These are phyloP conservation scores for Eurystomus glaucurus DNA, from an alignment of 2,797 vertebrate genomes.

Conservation along the genomic window DNA sequence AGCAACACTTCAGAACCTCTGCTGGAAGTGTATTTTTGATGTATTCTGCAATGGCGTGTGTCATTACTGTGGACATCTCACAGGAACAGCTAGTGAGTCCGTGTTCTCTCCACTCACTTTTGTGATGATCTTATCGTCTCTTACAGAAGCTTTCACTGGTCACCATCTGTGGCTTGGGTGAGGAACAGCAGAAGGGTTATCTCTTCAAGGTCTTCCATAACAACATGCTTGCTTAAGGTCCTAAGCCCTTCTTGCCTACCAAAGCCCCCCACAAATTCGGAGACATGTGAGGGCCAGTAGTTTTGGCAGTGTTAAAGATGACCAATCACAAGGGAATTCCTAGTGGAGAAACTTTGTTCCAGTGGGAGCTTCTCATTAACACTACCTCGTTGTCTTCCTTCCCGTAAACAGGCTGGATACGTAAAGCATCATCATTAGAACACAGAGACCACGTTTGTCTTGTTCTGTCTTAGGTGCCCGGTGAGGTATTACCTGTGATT, in stretches of 20 bases:
- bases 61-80: neutral
- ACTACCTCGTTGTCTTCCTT: neutral
- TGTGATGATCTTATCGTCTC: neutral
- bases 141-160: neutral
- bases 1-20: neutral
- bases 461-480: neutral
- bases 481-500: neutral
- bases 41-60: fast-evolving
- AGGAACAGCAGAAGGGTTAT: neutral
- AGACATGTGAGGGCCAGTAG: fast-evolving
- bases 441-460: neutral
- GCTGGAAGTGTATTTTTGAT: neutral
- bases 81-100: neutral
- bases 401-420: neutral
- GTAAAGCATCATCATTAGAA: fast-evolving
- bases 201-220: neutral
- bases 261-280: fast-evolving
- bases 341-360: neutral
- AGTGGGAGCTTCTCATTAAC: neutral
- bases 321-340: neutral
- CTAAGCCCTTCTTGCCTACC: neutral
- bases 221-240: neutral
- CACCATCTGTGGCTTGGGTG: neutral
- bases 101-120: neutral
- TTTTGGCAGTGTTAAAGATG: neutral